These are phyloP conservation scores for Trissolcus brochymenae DNA, from an alignment of 2,888 invertebrate species.

Conservation along the genomic window DNA sequence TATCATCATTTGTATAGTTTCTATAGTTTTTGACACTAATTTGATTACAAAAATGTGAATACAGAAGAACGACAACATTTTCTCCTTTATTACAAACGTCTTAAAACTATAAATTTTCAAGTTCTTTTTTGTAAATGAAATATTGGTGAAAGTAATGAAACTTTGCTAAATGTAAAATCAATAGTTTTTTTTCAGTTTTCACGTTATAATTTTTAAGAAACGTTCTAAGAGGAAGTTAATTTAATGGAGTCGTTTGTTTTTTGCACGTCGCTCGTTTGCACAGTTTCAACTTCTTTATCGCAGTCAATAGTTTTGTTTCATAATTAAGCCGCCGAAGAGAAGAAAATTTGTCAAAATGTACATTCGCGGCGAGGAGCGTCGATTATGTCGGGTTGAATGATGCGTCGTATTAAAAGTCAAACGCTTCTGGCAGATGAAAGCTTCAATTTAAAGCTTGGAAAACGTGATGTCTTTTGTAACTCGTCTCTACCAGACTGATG, in stretches of 20 bases:
- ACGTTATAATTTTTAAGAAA: too few species aligned
- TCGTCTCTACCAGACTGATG: constrained; percentile 37
- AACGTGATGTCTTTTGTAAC: constrained; percentile 43
- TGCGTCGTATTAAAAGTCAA: constrained; percentile 36
- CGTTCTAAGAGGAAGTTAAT: too few species aligned
- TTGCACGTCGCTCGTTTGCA: background rate
- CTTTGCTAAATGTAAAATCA: too few species aligned
- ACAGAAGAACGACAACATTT: too few species aligned
- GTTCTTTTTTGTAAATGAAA: too few species aligned
- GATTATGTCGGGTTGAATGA: constrained; percentile 25
- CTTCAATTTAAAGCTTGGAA: constrained; percentile 32
- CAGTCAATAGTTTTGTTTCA: constrained; percentile 16
- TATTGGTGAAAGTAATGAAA: too few species aligned
- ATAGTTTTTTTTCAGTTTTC: too few species aligned
- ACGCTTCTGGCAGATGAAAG: constrained; percentile 43
- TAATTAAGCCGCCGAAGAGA: constrained; percentile 12
- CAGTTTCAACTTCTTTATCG: constrained; percentile 7
- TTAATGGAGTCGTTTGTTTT: background rate
- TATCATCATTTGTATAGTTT: too few species aligned
- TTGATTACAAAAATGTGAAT: too few species aligned
- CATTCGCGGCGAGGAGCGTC: constrained; percentile 13
- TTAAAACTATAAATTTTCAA: too few species aligned
- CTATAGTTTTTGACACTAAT: too few species aligned
- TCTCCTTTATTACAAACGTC: too few species aligned
- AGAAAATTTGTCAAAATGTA: constrained; percentile 42